Percentiles rank a stretch among this genome's conserved stretches.
These are phyloP conservation scores for Myotis lucifugus DNA, from an alignment of 2,113 vertebrate genomes.

Conservation along the genomic window DNA sequence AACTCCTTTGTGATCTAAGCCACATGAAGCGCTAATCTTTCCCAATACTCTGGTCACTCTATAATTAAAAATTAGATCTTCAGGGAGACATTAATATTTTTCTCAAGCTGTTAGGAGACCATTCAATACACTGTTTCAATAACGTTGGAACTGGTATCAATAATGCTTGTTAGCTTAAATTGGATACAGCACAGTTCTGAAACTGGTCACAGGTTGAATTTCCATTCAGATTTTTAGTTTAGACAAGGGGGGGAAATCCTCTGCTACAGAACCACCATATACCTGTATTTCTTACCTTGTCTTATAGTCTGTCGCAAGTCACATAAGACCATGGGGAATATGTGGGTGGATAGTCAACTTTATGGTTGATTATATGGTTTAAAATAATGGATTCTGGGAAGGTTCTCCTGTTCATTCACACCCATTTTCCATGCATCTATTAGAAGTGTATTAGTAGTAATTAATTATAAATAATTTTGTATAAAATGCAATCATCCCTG, in stretches of 20 bases:
- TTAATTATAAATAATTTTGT: background rate
- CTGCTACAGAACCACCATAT: background rate
- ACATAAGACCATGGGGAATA: background rate
- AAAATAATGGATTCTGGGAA: background rate
- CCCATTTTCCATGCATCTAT: background rate
- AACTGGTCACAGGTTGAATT: background rate
- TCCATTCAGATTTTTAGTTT: background rate
- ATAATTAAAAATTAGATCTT: background rate
- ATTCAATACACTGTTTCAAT: background rate
- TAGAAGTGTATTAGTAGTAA: background rate
- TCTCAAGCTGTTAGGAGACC: background rate
- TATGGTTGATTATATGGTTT: background rate
- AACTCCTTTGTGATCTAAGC: background rate
- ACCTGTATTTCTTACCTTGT: background rate
- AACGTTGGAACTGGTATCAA: background rate
- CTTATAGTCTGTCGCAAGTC: background rate
- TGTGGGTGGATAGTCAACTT: background rate
- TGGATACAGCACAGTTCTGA: background rate
- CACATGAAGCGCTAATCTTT: background rate
- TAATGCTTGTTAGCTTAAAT: conserved; percentile 18
- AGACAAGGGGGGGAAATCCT: background rate
- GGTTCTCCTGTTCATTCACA: background rate
- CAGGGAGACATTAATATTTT: background rate
- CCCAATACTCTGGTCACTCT: background rate
- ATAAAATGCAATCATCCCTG: background rate